Percentiles rank a stretch among this genome's conserved stretches.
Conservation (phyloP, 2,888 invertebrate species). For the Apamea anceps region DNA sequence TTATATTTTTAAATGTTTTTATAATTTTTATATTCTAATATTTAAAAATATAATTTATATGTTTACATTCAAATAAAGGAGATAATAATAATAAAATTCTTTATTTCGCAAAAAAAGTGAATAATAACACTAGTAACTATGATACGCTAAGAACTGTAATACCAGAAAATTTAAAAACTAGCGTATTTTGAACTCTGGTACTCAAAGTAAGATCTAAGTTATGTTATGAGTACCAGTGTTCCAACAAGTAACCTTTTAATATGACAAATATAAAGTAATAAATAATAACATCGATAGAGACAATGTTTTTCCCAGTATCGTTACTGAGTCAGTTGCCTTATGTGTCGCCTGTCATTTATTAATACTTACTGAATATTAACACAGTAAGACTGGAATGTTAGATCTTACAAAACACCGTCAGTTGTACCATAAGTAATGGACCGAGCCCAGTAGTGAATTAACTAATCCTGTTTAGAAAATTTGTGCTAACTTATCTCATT, state of each 20-base stretch:
- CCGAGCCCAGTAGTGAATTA: conserved; percentile 11
- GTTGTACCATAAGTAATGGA: conserved; percentile 38
- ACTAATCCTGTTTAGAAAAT: conserved; percentile 35
- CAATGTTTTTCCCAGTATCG: conserved; percentile 28
- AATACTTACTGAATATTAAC: conserved; percentile 37
- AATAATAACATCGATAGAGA: conserved; percentile 22
- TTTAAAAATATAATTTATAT: no score
- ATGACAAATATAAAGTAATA: conserved; percentile 31
- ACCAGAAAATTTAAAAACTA: no score
- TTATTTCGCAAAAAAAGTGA: no score
- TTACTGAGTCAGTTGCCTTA: conserved; percentile 24
- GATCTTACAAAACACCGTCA: conserved; percentile 49
- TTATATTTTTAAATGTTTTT: no score
- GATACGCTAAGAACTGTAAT: no score
- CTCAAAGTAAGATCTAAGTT: no score
- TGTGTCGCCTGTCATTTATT: conserved; percentile 18
- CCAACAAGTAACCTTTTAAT: conserved; percentile 12
- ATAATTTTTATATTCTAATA: no score
- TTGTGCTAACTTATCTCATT: background rate
- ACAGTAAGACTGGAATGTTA: conserved; percentile 44
- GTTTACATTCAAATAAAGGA: no score
- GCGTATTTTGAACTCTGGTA: no score
- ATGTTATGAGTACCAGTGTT: no score
- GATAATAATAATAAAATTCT: no score
- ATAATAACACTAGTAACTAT: no score